Conservation (phyloP, 1,140 invertebrate genomes). For the Telenomus remus region DNA sequence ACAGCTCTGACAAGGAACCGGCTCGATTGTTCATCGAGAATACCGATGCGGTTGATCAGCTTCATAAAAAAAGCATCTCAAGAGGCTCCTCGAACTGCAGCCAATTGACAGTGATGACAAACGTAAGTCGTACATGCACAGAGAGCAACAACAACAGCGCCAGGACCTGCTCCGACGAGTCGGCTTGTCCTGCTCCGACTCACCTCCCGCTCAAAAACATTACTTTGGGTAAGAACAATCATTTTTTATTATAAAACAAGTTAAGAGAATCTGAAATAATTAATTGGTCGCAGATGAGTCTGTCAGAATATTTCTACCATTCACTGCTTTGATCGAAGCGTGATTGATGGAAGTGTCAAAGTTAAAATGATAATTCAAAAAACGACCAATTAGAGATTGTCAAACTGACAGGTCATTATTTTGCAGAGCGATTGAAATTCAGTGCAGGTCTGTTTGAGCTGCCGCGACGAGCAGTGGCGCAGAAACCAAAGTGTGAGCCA, state of each 20-base stretch:
- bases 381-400: no score
- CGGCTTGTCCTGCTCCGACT: conserved; percentile 41
- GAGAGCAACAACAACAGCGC: conserved; percentile 61
- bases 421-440: conserved; percentile 60
- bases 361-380: no score
- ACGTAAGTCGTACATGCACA: conserved; percentile 65
- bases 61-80: conserved; percentile 38
- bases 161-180: conserved; percentile 17
- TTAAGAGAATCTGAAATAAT: no score
- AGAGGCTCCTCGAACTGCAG: conserved; percentile 66
- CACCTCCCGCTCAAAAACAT: conserved; percentile 57
- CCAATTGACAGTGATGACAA: conserved; percentile 70
- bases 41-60: conserved; percentile 2
- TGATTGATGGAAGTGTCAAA: no score
- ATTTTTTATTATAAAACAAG: no score
- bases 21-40: conserved; percentile 24
- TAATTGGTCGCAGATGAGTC: no score
- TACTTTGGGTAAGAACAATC: conserved; percentile 57
- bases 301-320: background rate
- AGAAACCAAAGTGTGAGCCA: conserved; percentile 24
- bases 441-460: conserved; percentile 59
- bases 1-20: conserved; percentile 25
- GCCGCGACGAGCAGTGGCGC: conserved; percentile 43
- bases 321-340: no score
- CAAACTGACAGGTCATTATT: conserved; percentile 11